phyloP scores from a whole-genome alignment of 2,797 vertebrate species.

The Gallinago stenura region DNA sequence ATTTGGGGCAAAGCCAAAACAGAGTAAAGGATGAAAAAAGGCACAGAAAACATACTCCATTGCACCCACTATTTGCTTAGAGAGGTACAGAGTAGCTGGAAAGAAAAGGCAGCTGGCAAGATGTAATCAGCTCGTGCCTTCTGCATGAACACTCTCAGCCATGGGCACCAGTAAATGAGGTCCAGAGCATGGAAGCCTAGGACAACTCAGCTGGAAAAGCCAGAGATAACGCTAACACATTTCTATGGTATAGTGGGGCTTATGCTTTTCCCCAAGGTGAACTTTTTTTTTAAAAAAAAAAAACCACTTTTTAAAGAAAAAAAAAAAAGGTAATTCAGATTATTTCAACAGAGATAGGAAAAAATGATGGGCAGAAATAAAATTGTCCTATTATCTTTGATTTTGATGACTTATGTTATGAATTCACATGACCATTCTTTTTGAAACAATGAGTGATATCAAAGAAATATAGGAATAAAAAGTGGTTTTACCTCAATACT shows the following conservation, averaged over 20 bases:
- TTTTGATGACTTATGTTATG: background rate
- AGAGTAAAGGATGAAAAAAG: background rate
- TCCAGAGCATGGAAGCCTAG: background rate
- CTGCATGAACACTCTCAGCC: background rate
- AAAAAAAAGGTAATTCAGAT: background rate
- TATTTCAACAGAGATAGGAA: background rate
- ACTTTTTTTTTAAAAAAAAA: background rate
- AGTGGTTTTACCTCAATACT: conserved; percentile 85
- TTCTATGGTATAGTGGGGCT: background rate
- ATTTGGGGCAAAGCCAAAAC: background rate
- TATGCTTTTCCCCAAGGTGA: background rate
- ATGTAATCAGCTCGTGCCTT: background rate
- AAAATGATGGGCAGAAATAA: background rate
- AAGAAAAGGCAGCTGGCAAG: background rate
- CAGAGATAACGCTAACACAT: background rate
- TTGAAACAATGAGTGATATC: background rate
- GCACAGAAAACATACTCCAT: background rate
- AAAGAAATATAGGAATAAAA: background rate
- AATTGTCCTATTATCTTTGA: background rate
- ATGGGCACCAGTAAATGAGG: background rate
- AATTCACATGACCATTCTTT: background rate
- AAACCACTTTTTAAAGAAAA: too few relatives aligned
- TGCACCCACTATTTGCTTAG: background rate
- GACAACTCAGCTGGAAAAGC: background rate
- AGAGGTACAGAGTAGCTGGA: background rate